phyloP scores from a whole-genome alignment of 1,140 invertebrate species.

The Euura lappo region DNA sequence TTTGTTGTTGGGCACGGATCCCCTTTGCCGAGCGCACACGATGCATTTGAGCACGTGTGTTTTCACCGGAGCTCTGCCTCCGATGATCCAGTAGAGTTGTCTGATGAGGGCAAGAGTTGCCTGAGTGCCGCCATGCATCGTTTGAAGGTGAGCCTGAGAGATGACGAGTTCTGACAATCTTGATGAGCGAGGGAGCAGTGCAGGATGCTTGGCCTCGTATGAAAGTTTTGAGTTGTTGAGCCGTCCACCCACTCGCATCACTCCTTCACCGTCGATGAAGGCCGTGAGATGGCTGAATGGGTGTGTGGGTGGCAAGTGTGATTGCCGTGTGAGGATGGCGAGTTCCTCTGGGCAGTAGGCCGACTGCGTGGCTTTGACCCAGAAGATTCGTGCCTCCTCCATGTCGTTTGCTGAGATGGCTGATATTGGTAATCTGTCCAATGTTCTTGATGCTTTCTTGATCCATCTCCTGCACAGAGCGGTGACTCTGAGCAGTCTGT shows the following conservation, averaged over 20 bases:
- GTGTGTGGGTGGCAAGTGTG: background rate
- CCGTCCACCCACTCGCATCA: slow-evolving; percentile 41
- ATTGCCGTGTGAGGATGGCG: slow-evolving; percentile 8
- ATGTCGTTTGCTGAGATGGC: background rate
- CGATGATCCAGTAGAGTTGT: slow-evolving; percentile 36
- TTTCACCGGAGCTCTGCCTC: slow-evolving; percentile 21
- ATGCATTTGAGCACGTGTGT: slow-evolving; percentile 26
- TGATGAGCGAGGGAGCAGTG: slow-evolving; percentile 26
- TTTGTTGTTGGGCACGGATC: slow-evolving; percentile 16
- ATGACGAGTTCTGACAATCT: slow-evolving; percentile 31
- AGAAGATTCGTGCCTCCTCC: slow-evolving; percentile 5
- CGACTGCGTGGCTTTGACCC: slow-evolving; percentile 14
- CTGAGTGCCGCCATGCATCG: slow-evolving; percentile 36
- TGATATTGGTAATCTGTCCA: slow-evolving; percentile 12
- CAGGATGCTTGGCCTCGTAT: slow-evolving; percentile 34
- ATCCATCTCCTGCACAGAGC: background rate
- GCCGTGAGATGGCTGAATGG: slow-evolving; percentile 15
- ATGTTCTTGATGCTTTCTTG: background rate
- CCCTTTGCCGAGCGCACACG: slow-evolving; percentile 17
- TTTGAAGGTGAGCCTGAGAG: slow-evolving; percentile 28
- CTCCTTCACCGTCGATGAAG: slow-evolving; percentile 25
- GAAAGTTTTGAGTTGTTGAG: slow-evolving; percentile 25
- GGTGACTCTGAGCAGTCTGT: slow-evolving; percentile 8
- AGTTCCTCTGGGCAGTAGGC: background rate
- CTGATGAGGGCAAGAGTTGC: slow-evolving; percentile 26